A percentile compares a stretch with the other conserved stretches of the same genome.
Conservation (phyloP, 2,113 vertebrate genomes). For the Chamaea fasciata region DNA sequence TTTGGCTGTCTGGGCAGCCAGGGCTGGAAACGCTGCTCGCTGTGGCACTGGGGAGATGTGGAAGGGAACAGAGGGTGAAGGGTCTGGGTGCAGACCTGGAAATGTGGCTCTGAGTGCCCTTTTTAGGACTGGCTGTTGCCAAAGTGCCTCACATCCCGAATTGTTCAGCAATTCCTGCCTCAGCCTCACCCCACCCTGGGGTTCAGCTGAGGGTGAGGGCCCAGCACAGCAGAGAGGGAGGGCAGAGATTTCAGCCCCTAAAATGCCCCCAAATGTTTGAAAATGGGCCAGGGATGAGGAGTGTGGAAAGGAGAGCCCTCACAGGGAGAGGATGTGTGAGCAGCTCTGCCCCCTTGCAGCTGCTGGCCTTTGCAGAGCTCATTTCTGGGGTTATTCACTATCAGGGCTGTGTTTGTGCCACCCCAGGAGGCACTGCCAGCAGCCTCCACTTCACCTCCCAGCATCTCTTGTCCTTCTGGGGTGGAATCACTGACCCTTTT, state of each 20-base stretch:
- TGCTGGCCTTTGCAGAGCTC: background rate
- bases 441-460: background rate
- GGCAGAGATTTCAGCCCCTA: background rate
- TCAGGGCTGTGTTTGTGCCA: background rate
- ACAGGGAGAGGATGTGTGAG: background rate
- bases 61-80: background rate
- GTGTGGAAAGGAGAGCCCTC: background rate
- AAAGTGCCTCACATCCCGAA: background rate
- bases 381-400: background rate
- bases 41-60: background rate
- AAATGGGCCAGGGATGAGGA: background rate
- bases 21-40: background rate
- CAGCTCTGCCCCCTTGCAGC: background rate
- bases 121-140: background rate
- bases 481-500: background rate
- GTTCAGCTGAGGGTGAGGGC: background rate
- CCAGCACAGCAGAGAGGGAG: background rate
- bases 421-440: background rate
- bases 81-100: background rate
- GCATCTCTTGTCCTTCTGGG: background rate
- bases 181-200: fast-evolving
- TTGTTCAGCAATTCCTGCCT: background rate
- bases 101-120: fast-evolving
- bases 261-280: background rate
- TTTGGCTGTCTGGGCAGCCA: background rate